Evolutionary conservation across 1,140 invertebrate genomes (phyloP), one percentile per base, ranked within the genome.

Genomic region (Drosophila pachea): DNA sequence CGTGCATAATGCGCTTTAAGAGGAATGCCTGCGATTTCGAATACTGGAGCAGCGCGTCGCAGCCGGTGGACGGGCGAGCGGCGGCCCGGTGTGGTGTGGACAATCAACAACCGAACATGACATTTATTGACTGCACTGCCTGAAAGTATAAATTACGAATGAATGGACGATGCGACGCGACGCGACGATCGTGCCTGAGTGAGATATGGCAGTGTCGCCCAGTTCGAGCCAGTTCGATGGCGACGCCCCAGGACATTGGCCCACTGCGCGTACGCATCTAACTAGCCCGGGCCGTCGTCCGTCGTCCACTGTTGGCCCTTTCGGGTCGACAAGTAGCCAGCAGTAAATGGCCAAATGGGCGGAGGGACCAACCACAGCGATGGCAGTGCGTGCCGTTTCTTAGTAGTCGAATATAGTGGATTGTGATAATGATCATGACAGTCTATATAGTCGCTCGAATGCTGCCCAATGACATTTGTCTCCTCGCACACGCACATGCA

Each of bases 341-440:
- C 31, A 58, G 53, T 60, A 69, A 64, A 36, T 68, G 54, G 56
- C 56, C 38, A 31, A 69, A 56, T 49, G 45, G 33, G n/a, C n/a
- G n/a, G n/a, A n/a, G 9, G 33, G 74, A 84, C 81, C 81, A 78
- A 78, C 81, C 81, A 74, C 77, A 78, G 77, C 65, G 77, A 61
- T 71, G 67, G 12, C 45, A 49, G 54, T 74, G 62, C 66, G 45
- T 72, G 74, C 74, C 74, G 50, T 73, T 82, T 82, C 67, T 45
- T 55, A 68, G 71, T 64, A 73, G 70, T 49, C 12, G 64, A 64
- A 79, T 84, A 81, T 79, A 79, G 60, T 75, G 74, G 88, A 81
- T 81, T 84, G 87, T 81, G 87, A 88, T 88, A 88, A 88, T 88
- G 83, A 88, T 88, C 87, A 88, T 88, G 87, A 88, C 86, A 88